Conservation (phyloP, 1,140 invertebrate genomes). For the Theocolax elegans region DNA sequence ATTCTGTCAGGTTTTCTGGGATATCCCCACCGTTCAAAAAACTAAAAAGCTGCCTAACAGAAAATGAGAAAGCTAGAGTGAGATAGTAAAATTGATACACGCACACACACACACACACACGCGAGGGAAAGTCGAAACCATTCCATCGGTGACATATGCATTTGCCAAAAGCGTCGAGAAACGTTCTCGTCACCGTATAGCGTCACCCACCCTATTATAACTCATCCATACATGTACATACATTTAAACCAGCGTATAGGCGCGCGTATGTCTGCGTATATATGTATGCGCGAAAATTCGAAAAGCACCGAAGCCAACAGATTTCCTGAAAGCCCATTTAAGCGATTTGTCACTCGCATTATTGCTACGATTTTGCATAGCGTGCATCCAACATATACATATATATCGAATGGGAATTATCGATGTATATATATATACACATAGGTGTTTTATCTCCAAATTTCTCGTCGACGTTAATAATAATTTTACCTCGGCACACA, state of each 20-base stretch:
- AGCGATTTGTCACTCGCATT: slow-evolving; percentile 43
- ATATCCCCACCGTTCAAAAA: neutral
- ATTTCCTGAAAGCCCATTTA: slow-evolving; percentile 27
- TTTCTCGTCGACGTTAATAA: too few species aligned
- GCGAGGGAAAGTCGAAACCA: too few species aligned
- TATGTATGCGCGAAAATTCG: slow-evolving; percentile 7
- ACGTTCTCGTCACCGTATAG: slow-evolving; percentile 51
- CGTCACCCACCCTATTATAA: slow-evolving; percentile 45
- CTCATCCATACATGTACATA: too few species aligned
- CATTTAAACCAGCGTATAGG: too few species aligned
- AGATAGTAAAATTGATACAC: slow-evolving; percentile 33
- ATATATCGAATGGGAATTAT: too few species aligned
- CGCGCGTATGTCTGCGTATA: neutral
- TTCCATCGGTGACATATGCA: slow-evolving; percentile 50
- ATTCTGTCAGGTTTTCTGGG: neutral
- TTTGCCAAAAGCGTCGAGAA: slow-evolving; percentile 59
- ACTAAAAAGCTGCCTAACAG: slow-evolving; percentile 37
- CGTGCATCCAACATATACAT: too few species aligned
- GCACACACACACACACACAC: neutral
- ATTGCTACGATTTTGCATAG: slow-evolving; percentile 15
- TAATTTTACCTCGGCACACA: too few species aligned
- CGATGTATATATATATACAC: too few species aligned
- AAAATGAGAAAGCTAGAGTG: slow-evolving; percentile 49
- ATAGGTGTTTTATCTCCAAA: too few species aligned
- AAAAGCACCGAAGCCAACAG: slow-evolving; percentile 24